Evolutionary conservation across 2,888 invertebrate species (phyloP).

Genomic region (Leptopilina drosophilae): DNA sequence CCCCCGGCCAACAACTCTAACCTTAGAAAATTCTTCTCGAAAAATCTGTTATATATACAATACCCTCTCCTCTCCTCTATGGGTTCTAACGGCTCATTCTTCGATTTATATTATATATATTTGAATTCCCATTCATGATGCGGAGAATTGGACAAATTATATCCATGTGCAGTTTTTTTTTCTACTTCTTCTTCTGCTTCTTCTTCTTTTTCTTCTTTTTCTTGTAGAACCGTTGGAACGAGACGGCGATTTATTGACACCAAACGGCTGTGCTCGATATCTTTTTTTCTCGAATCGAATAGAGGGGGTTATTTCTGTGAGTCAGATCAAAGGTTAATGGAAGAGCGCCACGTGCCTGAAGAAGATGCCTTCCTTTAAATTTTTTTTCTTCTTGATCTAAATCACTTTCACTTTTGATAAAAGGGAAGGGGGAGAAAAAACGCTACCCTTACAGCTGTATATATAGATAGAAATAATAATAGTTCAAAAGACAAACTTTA

Average conservation of each 20-base stretch:
- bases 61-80: background rate
- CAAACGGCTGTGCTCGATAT: background rate
- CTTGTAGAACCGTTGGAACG: background rate
- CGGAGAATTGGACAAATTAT: background rate
- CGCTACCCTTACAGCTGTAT: conserved; percentile 13
- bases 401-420: background rate
- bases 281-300: too few species aligned
- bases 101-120: background rate
- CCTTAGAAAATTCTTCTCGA: conserved; percentile 19
- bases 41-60: background rate
- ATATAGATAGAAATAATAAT: background rate
- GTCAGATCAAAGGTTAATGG: conserved; percentile 57
- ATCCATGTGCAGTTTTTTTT: background rate
- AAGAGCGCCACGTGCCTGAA: conserved; percentile 58
- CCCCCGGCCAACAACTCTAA: conserved; percentile 44
- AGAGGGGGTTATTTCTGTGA: too few species aligned
- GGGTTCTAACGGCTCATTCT: conserved; percentile 11
- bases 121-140: too few species aligned
- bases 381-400: background rate
- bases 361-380: conserved; percentile 5
- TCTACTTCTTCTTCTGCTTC: too few species aligned
- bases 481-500: background rate
- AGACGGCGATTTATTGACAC: conserved; percentile 22
- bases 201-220: too few species aligned
- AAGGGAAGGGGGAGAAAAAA: background rate